Evolutionary conservation across 2,888 invertebrate genomes (phyloP).

Genomic region (Parelbella ahira): DNA sequence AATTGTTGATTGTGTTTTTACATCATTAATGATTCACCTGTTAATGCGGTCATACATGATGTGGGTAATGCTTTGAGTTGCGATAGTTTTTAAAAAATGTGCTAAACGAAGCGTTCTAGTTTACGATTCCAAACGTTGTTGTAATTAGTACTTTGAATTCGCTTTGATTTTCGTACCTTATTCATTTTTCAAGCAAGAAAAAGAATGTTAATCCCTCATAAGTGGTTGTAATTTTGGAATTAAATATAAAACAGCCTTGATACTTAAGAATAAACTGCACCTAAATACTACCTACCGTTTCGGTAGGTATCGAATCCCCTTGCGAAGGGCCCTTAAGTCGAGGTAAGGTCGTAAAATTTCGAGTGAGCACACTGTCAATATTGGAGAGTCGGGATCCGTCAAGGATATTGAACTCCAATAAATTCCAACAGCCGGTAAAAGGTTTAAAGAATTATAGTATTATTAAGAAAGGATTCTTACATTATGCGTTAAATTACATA

Average conservation of each 20-base stretch:
- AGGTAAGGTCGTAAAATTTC: slow-evolving; percentile 46
- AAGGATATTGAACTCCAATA: slow-evolving; percentile 53
- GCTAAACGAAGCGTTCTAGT: no score
- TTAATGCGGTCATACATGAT: slow-evolving; percentile 21
- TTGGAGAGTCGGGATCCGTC: slow-evolving; percentile 34
- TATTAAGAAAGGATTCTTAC: no score
- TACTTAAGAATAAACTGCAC: slow-evolving; percentile 13
- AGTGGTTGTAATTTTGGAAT: background rate
- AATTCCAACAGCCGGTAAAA: slow-evolving; percentile 32
- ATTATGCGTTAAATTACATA: no score
- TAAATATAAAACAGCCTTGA: slow-evolving; percentile 10
- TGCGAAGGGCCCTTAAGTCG: slow-evolving; percentile 13
- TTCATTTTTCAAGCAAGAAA: no score
- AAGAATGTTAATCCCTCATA: no score
- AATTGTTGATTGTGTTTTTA: slow-evolving; percentile 34
- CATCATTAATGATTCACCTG: slow-evolving; percentile 47
- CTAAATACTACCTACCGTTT: slow-evolving; percentile 5
- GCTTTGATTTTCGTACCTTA: no score
- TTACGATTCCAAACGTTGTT: no score
- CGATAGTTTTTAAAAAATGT: no score
- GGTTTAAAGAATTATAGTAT: slow-evolving; percentile 5
- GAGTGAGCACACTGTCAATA: slow-evolving; percentile 52
- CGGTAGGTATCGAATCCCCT: slow-evolving; percentile 4
- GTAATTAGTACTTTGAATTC: no score
- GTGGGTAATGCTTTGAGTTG: no score